Evolutionary conservation across 1,140 invertebrate genomes (phyloP).

Genomic region (Anoplolepis gracilipes): DNA sequence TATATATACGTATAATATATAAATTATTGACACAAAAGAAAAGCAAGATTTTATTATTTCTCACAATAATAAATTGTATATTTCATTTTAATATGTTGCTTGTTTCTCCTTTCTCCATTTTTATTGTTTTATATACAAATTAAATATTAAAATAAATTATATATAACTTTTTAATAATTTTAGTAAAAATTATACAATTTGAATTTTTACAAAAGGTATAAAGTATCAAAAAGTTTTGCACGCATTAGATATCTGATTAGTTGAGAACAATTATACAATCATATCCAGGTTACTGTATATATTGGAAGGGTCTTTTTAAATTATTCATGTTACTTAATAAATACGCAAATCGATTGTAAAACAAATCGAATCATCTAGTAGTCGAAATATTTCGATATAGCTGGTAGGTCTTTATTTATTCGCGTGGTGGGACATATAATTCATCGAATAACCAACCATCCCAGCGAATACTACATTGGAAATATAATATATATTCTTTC

Average conservation of each 20-base stretch:
- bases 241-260: not conserved
- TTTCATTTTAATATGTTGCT: too few relatives aligned
- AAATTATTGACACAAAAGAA: too few relatives aligned
- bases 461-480: slow-evolving; percentile 28
- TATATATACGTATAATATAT: too few relatives aligned
- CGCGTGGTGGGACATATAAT: slow-evolving; percentile 32
- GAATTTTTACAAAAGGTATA: not conserved
- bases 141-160: not conserved
- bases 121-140: not conserved
- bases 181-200: not conserved
- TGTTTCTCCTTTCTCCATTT: too few relatives aligned
- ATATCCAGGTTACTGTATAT: slow-evolving; percentile 5
- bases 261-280: not conserved
- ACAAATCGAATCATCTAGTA: slow-evolving; percentile 51
- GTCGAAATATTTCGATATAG: slow-evolving; percentile 33
- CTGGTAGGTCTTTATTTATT: slow-evolving; percentile 48
- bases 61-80: too few relatives aligned
- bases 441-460: slow-evolving; percentile 48
- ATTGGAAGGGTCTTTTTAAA: not conserved
- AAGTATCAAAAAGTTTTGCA: not conserved
- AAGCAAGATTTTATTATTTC: too few relatives aligned
- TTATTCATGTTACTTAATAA: slow-evolving; percentile 43
- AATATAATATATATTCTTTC: slow-evolving; percentile 69
- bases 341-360: slow-evolving; percentile 37
- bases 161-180: not conserved